Conservation (phyloP, 1,140 invertebrate genomes). For the Cecropterus lyciades region DNA sequence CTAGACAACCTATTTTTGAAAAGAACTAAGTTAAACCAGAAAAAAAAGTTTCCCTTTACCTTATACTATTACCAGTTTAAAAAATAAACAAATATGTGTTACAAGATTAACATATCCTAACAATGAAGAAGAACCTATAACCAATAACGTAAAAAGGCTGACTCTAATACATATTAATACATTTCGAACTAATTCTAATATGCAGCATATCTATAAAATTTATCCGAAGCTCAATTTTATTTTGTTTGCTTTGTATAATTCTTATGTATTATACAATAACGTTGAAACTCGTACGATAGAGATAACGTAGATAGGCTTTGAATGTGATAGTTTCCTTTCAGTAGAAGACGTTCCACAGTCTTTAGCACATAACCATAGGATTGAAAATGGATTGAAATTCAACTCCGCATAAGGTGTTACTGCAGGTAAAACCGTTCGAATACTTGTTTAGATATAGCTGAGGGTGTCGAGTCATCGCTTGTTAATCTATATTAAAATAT, state of each 20-base stretch:
- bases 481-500: constrained; percentile 83
- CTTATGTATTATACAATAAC: constrained; percentile 29
- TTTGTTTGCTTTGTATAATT: not conserved
- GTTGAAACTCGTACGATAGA: constrained; percentile 33
- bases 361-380: constrained; percentile 17
- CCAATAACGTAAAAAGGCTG: too few relatives aligned
- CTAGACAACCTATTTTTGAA: too few relatives aligned
- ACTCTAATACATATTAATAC: too few relatives aligned
- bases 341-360: not conserved
- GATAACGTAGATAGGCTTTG: not conserved
- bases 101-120: too few relatives aligned
- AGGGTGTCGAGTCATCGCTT: constrained; percentile 78
- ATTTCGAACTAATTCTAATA: too few relatives aligned
- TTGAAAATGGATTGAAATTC: constrained; percentile 13
- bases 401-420: constrained; percentile 2
- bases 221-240: not conserved
- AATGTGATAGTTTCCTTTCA: constrained; percentile 13
- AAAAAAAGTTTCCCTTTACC: too few relatives aligned
- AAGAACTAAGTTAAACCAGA: too few relatives aligned
- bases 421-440: constrained; percentile 33
- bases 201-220: not conserved
- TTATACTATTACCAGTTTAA: too few relatives aligned
- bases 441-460: constrained; percentile 52
- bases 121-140: too few relatives aligned
- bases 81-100: too few relatives aligned